Percentiles rank a stretch among this genome's conserved stretches.
Evolutionary conservation across 2,888 invertebrate genomes (phyloP).

Genomic region (Psylliodes chrysocephalus): DNA sequence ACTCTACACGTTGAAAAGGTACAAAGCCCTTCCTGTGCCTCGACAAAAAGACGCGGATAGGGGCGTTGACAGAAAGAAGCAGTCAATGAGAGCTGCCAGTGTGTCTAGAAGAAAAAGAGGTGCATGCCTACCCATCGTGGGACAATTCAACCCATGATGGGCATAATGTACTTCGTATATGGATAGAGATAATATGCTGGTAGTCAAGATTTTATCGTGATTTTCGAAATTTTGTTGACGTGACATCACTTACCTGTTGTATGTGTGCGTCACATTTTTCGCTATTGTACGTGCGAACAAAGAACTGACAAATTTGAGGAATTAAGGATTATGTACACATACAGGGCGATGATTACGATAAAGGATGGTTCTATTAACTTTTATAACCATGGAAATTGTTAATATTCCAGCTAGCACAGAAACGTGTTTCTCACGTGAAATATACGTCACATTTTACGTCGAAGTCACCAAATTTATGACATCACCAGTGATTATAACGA

Average conservation of each 20-base stretch:
- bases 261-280: conserved; percentile 25
- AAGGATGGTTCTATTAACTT: too few relatives aligned
- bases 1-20: conserved; percentile 5
- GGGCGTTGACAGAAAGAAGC: conserved; percentile 42
- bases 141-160: conserved; percentile 19
- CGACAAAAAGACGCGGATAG: conserved; percentile 40
- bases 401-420: too few relatives aligned
- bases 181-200: conserved; percentile 46
- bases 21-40: conserved; percentile 34
- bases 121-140: conserved; percentile 25
- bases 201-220: conserved; percentile 54
- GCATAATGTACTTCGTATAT: conserved; percentile 1
- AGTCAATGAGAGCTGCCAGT: conserved; percentile 41
- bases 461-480: too few relatives aligned
- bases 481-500: too few relatives aligned
- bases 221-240: conserved; percentile 36
- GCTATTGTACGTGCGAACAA: conserved; percentile 4
- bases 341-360: too few relatives aligned
- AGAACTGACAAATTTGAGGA: not conserved
- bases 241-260: conserved; percentile 45
- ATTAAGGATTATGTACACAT: too few relatives aligned
- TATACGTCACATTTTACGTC: too few relatives aligned
- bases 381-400: too few relatives aligned
- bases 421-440: too few relatives aligned
- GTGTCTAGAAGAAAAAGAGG: conserved; percentile 35